A percentile compares a stretch with the other conserved stretches of the same genome.
phyloP scores from a whole-genome alignment of 2,113 vertebrate genomes.

The Entomyzon cyanotis region DNA sequence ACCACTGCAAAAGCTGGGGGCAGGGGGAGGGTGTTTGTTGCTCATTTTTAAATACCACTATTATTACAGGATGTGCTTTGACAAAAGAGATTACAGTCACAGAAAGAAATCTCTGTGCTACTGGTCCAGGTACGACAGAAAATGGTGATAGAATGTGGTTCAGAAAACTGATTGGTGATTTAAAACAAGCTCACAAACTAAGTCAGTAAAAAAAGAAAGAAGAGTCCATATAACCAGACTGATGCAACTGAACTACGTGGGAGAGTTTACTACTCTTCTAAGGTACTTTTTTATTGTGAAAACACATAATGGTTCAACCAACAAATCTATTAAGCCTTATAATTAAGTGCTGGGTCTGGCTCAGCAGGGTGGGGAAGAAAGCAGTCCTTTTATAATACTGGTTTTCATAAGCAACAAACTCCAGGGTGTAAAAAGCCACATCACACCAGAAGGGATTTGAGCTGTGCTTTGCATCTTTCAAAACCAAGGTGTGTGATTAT shows the following conservation, averaged over 20 bases:
- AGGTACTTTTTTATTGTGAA: not conserved
- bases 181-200: not conserved
- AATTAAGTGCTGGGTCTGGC: slow-evolving; percentile 18
- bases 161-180: not conserved
- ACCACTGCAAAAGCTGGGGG: not conserved
- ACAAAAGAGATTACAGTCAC: not conserved
- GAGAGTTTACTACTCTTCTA: not conserved
- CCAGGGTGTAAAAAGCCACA: not conserved
- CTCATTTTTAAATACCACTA: not conserved
- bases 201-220: not conserved
- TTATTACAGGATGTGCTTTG: not conserved
- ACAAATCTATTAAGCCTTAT: not conserved
- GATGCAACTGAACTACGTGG: not conserved
- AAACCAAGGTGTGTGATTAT: slow-evolving; percentile 2
- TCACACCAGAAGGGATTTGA: not conserved
- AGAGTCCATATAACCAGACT: not conserved
- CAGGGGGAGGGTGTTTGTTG: not conserved
- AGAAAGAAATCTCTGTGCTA: not conserved
- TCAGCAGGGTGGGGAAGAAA: not conserved
- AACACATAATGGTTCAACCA: not conserved
- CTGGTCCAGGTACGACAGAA: not conserved
- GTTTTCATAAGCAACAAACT: slow-evolving; percentile 36
- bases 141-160: not conserved
- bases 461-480: not conserved
- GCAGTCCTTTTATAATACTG: not conserved